Percentiles rank a stretch among this genome's conserved stretches.
Conservation (phyloP, 2,888 invertebrate species). For the Megaustenia siamemsis region DNA sequence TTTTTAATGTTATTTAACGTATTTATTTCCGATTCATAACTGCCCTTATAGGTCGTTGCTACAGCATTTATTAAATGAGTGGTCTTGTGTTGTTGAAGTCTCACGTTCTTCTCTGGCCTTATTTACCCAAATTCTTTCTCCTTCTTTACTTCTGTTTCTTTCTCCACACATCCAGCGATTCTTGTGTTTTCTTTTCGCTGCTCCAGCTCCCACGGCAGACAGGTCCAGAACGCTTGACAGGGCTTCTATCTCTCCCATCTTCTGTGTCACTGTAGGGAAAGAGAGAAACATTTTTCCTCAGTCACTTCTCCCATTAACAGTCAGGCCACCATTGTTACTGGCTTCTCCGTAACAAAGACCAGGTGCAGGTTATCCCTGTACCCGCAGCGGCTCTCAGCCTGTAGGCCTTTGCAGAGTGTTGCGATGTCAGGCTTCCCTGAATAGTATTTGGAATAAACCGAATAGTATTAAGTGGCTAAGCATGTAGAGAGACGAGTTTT, state of each 20-base stretch:
- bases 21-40: too few relatives aligned
- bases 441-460: too few relatives aligned
- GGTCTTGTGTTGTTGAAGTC: neutral
- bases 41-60: neutral
- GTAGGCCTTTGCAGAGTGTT: too few relatives aligned
- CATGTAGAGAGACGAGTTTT: too few relatives aligned
- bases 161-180: neutral
- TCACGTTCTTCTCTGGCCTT: neutral
- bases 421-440: neutral
- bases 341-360: neutral
- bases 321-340: neutral
- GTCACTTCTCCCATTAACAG: neutral
- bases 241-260: neutral
- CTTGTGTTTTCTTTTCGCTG: neutral
- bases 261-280: neutral
- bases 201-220: neutral
- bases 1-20: too few relatives aligned
- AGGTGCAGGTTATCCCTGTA: neutral
- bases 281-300: too few relatives aligned
- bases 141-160: neutral
- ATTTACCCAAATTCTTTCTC: neutral
- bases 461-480: too few relatives aligned
- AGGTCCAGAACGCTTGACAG: neutral
- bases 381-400: neutral
- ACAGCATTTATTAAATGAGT: neutral